phyloP scores from a whole-genome alignment of 2,797 vertebrate genomes.

The Myotis myotis region DNA sequence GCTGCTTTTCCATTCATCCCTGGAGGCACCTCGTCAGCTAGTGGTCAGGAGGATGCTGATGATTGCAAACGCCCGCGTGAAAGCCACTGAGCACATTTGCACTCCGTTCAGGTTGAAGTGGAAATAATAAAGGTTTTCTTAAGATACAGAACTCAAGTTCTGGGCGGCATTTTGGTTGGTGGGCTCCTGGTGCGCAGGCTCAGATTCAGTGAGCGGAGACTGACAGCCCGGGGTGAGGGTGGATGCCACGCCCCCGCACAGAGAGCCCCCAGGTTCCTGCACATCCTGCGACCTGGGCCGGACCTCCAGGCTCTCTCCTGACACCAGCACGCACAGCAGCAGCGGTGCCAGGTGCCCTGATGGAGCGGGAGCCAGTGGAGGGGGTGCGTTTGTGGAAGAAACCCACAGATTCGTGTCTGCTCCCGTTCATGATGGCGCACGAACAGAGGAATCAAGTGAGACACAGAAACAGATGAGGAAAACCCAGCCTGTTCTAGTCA shows the following conservation, averaged over 20 bases:
- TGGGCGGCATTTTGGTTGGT: not conserved
- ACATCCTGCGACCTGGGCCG: fast-evolving
- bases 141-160: not conserved
- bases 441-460: not conserved
- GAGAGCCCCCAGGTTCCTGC: not conserved
- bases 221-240: not conserved
- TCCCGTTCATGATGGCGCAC: not conserved
- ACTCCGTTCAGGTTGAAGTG: not conserved
- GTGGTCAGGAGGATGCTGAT: not conserved
- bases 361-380: not conserved
- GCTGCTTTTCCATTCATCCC: slow-evolving; percentile 26
- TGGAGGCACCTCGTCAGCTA: slow-evolving; percentile 49
- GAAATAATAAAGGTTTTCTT: not conserved
- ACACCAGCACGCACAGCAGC: not conserved
- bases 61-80: not conserved
- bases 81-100: not conserved
- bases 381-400: not conserved
- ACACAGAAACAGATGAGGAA: not conserved
- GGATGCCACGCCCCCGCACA: not conserved
- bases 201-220: not conserved
- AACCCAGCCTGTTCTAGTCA: not conserved
- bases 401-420: not conserved
- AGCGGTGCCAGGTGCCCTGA: not conserved
- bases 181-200: not conserved
- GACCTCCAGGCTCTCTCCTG: fast-evolving